Percentiles rank a stretch among this genome's conserved stretches.
Evolutionary conservation across 2,797 vertebrate genomes (phyloP).

Genomic region (Sebastes matsubarae): DNA sequence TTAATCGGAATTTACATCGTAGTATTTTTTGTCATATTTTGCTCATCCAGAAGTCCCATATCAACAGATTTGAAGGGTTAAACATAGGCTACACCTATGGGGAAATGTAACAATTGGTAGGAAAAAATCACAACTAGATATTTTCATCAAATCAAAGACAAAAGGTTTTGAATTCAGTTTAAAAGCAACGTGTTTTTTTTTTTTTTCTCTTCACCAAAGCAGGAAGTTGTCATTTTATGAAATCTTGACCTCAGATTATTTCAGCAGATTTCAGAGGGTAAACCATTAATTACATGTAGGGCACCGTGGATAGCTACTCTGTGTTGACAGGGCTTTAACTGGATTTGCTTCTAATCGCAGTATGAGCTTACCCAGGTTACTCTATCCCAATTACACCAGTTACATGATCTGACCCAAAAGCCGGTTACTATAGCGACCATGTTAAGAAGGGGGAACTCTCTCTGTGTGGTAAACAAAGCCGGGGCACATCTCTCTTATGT

Average conservation of each 20-base stretch:
- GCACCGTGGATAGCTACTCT: background rate
- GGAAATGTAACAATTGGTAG: background rate
- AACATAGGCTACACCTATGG: background rate
- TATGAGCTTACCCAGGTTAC: background rate
- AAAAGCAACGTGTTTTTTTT: background rate
- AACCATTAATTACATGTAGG: background rate
- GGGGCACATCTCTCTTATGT: background rate
- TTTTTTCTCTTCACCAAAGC: background rate
- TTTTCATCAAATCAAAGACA: background rate
- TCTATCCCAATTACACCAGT: background rate
- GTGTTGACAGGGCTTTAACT: background rate
- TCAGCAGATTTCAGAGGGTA: background rate
- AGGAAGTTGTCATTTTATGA: background rate
- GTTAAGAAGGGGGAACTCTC: background rate
- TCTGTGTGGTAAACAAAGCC: conserved; percentile 25
- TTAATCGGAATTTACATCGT: fast-evolving
- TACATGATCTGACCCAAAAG: conserved; percentile 6
- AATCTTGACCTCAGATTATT: background rate
- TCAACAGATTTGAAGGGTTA: background rate
- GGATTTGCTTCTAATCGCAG: background rate
- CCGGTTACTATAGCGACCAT: conserved; percentile 6
- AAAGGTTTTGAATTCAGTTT: background rate
- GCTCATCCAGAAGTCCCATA: fast-evolving
- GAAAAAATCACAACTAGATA: background rate
- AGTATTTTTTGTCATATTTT: background rate